Percentiles rank a stretch among this genome's conserved stretches.
These are phyloP conservation scores for Agrochola litura DNA, from an alignment of 2,888 invertebrate species.

Conservation along the genomic window DNA sequence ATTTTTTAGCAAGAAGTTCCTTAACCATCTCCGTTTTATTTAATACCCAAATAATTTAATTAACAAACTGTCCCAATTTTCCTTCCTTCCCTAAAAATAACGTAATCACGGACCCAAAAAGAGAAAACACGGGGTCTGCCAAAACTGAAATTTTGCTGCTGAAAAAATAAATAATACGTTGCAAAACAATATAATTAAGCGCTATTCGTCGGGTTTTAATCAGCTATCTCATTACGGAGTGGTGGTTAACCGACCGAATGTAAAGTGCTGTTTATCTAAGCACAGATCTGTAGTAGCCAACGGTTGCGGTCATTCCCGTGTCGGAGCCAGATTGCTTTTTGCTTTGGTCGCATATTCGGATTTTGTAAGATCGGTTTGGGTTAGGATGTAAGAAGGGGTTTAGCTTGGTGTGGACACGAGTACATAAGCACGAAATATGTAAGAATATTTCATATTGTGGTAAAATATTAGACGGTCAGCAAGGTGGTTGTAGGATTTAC, in stretches of 20 bases:
- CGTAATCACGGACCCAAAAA: conserved; percentile 28
- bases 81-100: conserved; percentile 24
- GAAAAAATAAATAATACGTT: conserved; percentile 54
- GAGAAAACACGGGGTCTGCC: conserved; percentile 10
- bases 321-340: conserved; percentile 67
- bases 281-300: conserved; percentile 63
- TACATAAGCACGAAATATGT: too few species aligned
- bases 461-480: too few species aligned
- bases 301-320: conserved; percentile 64
- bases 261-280: conserved; percentile 71
- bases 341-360: conserved; percentile 67
- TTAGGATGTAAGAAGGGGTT: conserved; percentile 39
- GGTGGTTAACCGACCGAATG: conserved; percentile 70
- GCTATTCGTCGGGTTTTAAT: conserved; percentile 66
- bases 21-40: conserved; percentile 9
- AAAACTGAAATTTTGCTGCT: conserved; percentile 43
- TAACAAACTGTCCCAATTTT: conserved; percentile 43
- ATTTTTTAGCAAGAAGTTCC: conserved; percentile 13
- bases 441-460: too few species aligned
- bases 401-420: background rate
- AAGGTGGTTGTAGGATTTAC: too few species aligned
- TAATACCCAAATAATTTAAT: conserved; percentile 42
- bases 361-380: conserved; percentile 60
- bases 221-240: conserved; percentile 71
- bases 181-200: conserved; percentile 63